These are phyloP conservation scores for Cosmia pyralina DNA, from an alignment of 2,888 invertebrate genomes.

Conservation along the genomic window DNA sequence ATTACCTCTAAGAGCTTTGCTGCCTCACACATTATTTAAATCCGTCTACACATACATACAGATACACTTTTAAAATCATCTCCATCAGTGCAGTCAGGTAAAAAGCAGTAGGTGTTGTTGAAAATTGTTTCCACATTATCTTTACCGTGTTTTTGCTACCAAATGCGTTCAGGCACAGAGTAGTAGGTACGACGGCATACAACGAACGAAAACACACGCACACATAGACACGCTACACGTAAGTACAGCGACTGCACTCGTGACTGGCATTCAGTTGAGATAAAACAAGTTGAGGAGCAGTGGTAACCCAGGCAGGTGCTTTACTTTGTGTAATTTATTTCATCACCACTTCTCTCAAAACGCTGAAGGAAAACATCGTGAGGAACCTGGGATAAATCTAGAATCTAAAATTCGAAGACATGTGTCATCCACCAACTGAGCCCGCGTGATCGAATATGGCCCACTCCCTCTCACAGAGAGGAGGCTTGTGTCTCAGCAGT, in stretches of 20 bases:
- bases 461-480: neutral
- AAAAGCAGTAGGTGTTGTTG: conserved; percentile 11
- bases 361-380: neutral
- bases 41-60: neutral
- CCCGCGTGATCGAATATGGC: no score
- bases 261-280: neutral
- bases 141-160: conserved; percentile 12
- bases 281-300: neutral
- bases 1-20: neutral
- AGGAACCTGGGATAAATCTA: neutral
- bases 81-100: conserved; percentile 1
- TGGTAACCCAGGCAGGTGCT: neutral
- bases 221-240: neutral
- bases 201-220: neutral
- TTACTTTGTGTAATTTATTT: neutral
- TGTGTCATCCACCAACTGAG: no score
- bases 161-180: conserved; percentile 13
- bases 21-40: neutral
- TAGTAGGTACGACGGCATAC: neutral
- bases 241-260: neutral
- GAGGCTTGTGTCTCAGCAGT: neutral
- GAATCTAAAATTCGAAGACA: neutral
- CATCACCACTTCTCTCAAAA: neutral
- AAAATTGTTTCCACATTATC: conserved; percentile 48
- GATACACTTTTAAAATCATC: conserved; percentile 21